phyloP scores from a whole-genome alignment of 2,113 vertebrate genomes.

The Mus pahari region DNA sequence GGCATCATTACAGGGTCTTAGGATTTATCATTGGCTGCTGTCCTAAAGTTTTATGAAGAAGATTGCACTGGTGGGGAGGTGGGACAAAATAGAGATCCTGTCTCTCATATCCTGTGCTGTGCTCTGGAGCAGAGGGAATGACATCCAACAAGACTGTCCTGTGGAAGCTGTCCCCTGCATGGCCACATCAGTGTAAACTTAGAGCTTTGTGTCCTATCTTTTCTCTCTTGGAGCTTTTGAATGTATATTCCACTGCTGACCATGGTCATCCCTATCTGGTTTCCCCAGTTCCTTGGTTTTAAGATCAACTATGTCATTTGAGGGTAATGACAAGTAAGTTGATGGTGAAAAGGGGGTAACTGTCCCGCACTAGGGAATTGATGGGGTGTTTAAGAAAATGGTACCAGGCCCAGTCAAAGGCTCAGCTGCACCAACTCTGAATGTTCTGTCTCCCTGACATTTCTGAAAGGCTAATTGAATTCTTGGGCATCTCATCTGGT shows the following conservation, averaged over 20 bases:
- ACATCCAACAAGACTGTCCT: not conserved
- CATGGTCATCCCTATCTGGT: not conserved
- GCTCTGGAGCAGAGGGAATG: not conserved
- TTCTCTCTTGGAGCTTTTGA: not conserved
- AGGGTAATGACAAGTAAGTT: not conserved
- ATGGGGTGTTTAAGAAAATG: not conserved
- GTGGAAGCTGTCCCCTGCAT: not conserved
- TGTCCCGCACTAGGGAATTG: not conserved
- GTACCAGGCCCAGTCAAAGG: not conserved
- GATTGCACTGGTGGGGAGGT: conserved; percentile 11
- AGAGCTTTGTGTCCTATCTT: not conserved
- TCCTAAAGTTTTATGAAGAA: conserved; percentile 38
- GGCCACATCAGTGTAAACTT: not conserved
- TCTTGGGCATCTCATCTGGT: not conserved
- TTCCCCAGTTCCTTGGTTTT: no score
- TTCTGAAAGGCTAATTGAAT: conserved; percentile 20
- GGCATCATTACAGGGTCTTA: not conserved
- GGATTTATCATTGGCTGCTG: conserved; percentile 16
- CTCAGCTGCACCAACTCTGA: not conserved
- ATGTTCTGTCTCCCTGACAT: not conserved
- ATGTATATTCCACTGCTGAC: not conserved
- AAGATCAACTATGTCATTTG: not conserved
- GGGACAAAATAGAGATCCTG: not conserved
- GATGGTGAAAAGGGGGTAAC: not conserved
- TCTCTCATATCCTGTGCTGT: not conserved